A percentile compares a stretch with the other conserved stretches of the same genome.
phyloP scores from a whole-genome alignment of 1,140 invertebrate genomes.

The Gerris buenoi region DNA sequence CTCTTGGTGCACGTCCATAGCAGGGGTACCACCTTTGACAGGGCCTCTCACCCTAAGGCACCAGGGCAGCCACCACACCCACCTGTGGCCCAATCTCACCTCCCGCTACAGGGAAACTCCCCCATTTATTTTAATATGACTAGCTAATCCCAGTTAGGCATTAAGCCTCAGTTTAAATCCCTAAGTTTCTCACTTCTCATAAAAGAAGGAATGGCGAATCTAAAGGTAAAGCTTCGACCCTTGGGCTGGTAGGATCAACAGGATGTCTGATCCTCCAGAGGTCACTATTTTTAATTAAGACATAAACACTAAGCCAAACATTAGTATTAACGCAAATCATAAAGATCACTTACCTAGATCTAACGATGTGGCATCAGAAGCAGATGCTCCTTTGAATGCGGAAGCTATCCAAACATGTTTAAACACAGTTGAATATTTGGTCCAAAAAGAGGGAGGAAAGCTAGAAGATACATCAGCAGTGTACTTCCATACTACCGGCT shows the following conservation, averaged over 20 bases:
- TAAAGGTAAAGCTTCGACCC: background rate
- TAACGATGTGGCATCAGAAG: constrained; percentile 36
- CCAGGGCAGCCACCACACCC: too few relatives aligned
- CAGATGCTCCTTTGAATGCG: constrained; percentile 44
- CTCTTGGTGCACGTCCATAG: too few relatives aligned
- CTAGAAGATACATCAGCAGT: constrained; percentile 11
- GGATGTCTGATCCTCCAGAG: background rate
- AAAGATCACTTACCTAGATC: constrained; percentile 21
- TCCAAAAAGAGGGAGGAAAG: constrained; percentile 10
- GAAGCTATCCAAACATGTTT: constrained; percentile 43
- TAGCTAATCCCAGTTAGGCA: too few relatives aligned
- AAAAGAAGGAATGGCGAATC: background rate
- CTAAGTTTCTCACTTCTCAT: background rate
- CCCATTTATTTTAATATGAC: too few relatives aligned
- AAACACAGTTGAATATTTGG: constrained; percentile 31
- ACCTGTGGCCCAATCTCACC: too few relatives aligned
- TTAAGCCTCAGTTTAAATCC: too few relatives aligned
- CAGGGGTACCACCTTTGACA: too few relatives aligned
- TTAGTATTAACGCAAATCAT: background rate
- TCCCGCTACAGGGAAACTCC: too few relatives aligned
- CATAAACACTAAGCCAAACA: background rate
- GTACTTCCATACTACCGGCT: constrained; percentile 36
- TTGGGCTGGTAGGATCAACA: background rate
- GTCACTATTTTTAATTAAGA: background rate
- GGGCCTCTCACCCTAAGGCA: too few relatives aligned